Evolutionary conservation across 2,888 invertebrate species (phyloP).

Genomic region (Paralinhomoeus sp.): DNA sequence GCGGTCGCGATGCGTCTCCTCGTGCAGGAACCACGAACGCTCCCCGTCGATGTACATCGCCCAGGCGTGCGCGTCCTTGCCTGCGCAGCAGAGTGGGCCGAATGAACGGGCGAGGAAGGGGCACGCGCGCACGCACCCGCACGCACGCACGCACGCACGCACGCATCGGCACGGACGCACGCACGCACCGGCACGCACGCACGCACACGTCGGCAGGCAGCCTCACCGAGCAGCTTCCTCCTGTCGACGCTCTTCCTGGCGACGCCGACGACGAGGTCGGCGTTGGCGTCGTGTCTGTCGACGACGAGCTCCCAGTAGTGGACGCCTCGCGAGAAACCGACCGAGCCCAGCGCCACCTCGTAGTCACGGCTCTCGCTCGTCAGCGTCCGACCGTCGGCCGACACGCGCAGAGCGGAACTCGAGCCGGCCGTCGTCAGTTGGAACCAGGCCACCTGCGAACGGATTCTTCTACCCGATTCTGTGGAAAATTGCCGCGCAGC

Average conservation of each 20-base stretch:
- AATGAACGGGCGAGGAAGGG: too few species aligned
- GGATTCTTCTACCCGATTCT: neutral
- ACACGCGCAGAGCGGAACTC: conserved; percentile 59
- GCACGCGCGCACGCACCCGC: too few species aligned
- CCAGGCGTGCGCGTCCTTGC: conserved; percentile 92
- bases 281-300: conserved; percentile 78
- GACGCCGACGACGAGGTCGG: conserved; percentile 87
- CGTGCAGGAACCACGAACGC: conserved; percentile 93
- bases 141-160: too few species aligned
- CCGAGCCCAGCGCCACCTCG: conserved; percentile 16
- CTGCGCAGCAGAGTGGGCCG: conserved; percentile 31
- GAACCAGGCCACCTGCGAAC: conserved; percentile 58
- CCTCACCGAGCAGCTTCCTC: conserved; percentile 77
- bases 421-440: conserved; percentile 61
- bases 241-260: conserved; percentile 70
- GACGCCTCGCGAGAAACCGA: conserved; percentile 39
- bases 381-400: conserved; percentile 59
- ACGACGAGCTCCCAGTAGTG: conserved; percentile 90
- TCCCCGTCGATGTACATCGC: conserved; percentile 86
- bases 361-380: conserved; percentile 81
- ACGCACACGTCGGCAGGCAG: too few species aligned
- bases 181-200: too few species aligned
- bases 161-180: too few species aligned
- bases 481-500: neutral
- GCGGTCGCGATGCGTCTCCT: conserved; percentile 69